Evolutionary conservation across 2,797 vertebrate genomes (phyloP).

Genomic region (Halcyon badia): DNA sequence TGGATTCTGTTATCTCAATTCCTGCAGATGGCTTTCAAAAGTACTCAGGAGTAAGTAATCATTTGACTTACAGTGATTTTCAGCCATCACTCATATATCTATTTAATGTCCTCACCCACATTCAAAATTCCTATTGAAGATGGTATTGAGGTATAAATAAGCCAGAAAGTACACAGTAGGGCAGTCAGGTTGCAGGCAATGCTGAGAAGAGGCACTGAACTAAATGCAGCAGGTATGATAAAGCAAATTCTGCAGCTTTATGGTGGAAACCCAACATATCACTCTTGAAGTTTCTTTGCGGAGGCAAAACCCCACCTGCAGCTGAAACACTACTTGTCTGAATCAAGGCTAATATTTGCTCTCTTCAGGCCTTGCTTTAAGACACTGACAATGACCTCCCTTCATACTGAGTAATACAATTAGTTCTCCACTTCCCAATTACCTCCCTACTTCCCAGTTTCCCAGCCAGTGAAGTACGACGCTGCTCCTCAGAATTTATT

Average conservation of each 20-base stretch:
- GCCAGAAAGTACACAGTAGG: background rate
- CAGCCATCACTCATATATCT: background rate
- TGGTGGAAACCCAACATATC: background rate
- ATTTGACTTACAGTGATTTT: background rate
- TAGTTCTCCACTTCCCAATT: background rate
- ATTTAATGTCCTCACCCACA: background rate
- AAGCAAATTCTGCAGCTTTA: background rate
- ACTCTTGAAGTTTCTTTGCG: background rate
- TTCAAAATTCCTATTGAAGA: background rate
- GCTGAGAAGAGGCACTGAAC: background rate
- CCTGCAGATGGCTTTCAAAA: conserved; percentile 40
- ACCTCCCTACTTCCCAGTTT: background rate
- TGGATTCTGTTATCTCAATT: conserved; percentile 21
- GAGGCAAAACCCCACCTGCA: background rate
- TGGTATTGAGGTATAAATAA: background rate
- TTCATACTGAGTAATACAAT: background rate
- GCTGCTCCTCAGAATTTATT: background rate
- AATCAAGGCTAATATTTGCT: background rate
- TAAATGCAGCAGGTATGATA: background rate
- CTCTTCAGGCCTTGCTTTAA: conserved; percentile 3
- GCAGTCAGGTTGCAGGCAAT: background rate
- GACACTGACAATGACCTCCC: background rate
- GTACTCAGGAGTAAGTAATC: background rate
- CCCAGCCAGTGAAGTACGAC: background rate
- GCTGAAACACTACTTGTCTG: fast-evolving